Evolutionary conservation across 2,888 invertebrate species (phyloP), one percentile per base, ranked within the genome.

Genomic region (Cremastinae sp.): DNA sequence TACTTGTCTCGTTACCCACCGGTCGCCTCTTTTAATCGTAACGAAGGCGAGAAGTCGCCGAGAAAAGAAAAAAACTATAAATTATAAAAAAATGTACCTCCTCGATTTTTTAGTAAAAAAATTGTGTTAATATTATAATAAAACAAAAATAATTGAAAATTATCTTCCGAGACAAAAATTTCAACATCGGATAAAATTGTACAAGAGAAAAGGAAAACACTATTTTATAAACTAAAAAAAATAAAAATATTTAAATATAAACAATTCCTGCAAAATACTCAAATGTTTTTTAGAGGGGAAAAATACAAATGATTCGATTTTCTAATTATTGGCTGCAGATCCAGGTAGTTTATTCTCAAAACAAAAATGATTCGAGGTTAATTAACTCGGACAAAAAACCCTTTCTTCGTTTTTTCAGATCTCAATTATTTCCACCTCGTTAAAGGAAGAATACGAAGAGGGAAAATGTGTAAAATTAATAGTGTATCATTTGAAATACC

Each of bases 11-110:
- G 49, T 43, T 49, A 12, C 18, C 5, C 28, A 28, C 28, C 28
- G 28, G 28, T 2, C 28, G 28, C 28, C 28, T 28, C 5, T 72
- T 66, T 61, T 66, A 75, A 75, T 75, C 71, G 75, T 72, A 49
- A 62, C 43, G 49, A 51, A 58, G 22, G 49, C 51, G 16, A 43
- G 16, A 55, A 68, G 20, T n/a, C 22, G 8, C 1, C 9, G 12
- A 53, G 18, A 9, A 22, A 10, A 37, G 7, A 5, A 16, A 41
- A 12, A 22, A 58, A 39, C 59, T 16, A 62, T 75, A 20, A 51
- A 66, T 61, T 22, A 18, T 35, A 9, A 9, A n/a, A 41, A 69
- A 49, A 55, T 53, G 12, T 9, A 18, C 14, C 12, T 39, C 35
- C 3, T 22, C 20, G 41, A 12, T 5, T 53, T 9, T 14, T 39